Base-by-base conservation (phyloP, 23 tunicate genomes). In the Corella eumyota region DNA sequence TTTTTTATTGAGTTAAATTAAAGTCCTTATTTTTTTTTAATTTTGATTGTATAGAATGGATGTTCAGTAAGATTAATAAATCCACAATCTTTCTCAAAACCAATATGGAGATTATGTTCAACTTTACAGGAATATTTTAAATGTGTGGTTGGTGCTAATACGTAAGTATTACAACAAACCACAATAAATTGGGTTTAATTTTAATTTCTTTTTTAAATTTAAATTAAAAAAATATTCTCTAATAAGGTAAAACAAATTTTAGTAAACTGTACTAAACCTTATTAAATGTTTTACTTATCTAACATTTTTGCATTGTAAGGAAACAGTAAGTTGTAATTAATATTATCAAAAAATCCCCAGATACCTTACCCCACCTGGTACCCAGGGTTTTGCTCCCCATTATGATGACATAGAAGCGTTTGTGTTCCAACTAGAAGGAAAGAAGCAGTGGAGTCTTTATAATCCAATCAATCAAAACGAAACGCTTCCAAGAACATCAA, bases 331-430 rank as follows among this genome's bases (percentile, higher is more conserved):
- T 9, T 15, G 11, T 40, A 11, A 9, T 40, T 40, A 40, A 9
- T 9, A 40, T 9, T 40, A 11, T 51, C 57, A 7, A 6, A 9
- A 9, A 51, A 6, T 19, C 23, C 5, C 23, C 60, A 90, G 90
- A 6, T 90, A 90, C 46, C 62, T 90, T 20, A 90, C 97, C 2
- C 97, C 97, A 6, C 79, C 97, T 13, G 91, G 97, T 6, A 67
- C 77, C 15, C 91, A 80, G 52, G 97, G 97, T 11, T 90, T 90
- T 60, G 97, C 97, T 44, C 97, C 97, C 9, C 97, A 90, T 65
- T 90, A 80, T 50, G 97, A 90, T 48, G 97, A 90, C 73, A 81
- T 90, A 34, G 97, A 90, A 65, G 97, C 91, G 19, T 90, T 90
- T 66, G 91, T 90, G 21, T 50, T 90, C 25, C 97, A 90, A 31